A percentile compares a stretch with the other conserved stretches of the same genome.
These are phyloP conservation scores for Galaxea fascicularis DNA, from an alignment of 92 coral and sea anemone species.

Conservation along the genomic window DNA sequence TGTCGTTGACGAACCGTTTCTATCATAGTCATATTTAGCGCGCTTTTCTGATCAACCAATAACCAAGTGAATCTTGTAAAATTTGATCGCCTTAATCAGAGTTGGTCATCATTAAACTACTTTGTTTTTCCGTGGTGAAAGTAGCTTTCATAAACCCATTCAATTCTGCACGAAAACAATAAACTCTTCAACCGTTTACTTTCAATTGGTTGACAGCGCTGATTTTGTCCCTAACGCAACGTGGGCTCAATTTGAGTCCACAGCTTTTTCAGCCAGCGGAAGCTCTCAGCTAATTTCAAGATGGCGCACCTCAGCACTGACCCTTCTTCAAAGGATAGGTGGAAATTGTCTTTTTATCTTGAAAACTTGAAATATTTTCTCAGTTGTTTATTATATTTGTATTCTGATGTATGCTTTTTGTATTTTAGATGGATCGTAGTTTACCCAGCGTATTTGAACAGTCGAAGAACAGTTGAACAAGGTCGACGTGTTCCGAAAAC, in stretches of 20 bases:
- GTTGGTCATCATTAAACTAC: background rate
- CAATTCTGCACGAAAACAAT: background rate
- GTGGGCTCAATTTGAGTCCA: conserved; percentile 36
- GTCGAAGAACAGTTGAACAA: conserved; percentile 88
- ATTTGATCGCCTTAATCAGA: background rate
- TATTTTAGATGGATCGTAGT: conserved; percentile 85
- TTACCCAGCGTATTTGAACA: conserved; percentile 94
- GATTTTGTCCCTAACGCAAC: background rate
- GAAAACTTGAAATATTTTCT: background rate
- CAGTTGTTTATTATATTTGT: background rate
- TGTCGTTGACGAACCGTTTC: conserved; percentile 97
- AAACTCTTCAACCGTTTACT: conserved; percentile 46
- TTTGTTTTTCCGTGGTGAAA: background rate
- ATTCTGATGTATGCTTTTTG: background rate
- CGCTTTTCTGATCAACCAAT: conserved; percentile 13
- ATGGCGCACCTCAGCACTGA: conserved; percentile 93
- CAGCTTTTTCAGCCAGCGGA: conserved; percentile 43
- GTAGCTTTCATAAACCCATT: background rate
- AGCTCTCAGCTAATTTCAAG: conserved; percentile 48
- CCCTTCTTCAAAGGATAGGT: conserved; percentile 92
- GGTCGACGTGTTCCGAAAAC: conserved; percentile 95
- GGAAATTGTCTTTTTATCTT: background rate
- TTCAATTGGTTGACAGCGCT: background rate
- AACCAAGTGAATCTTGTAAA: background rate
- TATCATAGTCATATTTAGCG: conserved; percentile 82